Base-by-base conservation (phyloP, 2,797 vertebrate genomes). In the Chaetophractus vellerosus region DNA sequence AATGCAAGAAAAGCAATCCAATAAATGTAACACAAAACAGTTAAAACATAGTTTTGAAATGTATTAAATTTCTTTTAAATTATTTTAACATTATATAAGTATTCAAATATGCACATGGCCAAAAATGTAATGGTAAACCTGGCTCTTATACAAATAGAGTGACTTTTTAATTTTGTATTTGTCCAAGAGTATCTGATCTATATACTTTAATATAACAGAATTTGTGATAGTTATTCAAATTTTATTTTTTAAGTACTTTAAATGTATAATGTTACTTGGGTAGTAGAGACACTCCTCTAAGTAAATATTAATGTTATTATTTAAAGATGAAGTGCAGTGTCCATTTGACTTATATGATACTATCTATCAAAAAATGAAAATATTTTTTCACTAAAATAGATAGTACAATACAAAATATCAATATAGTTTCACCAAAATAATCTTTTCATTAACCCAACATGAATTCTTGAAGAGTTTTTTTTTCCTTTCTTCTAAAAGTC, bases 231-330 rank as follows among this genome's bases (percentile, higher is more conserved):
- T 50, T n/a, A 10, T 48, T 68, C 33, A 38, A 69, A 48, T 78
- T 86, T 78, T 79, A 76, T 50, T 50, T 92, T 79, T 66, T 79
- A 79, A 86, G n/a, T 79, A 26, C 64, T 71, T 61, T 69, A 57
- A 41, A 69, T 48, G 11, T 38, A 9, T 55, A 66, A 33, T 8
- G 9, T 82, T 18, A 18, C 57, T 75, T 81, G 41, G 21, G 61
- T 81, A 76, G 23, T 68, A 36, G n/a, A 48, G 26, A 72, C 4
- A 76, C 21, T 24, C 12, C 59, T 59, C 0, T 72, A 28, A 64
- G 26, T 79, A 80, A 69, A 78, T 55, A 68, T 3, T 85, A 66
- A 59, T 41, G 45, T 85, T 75, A 45, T 78, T 89, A 52, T 76
- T 88, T 75, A 63, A 81, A 31, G 7, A 48, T 61, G 48, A 93